Evolutionary conservation across 2,797 vertebrate species (phyloP).

Genomic region (Parauchenoglanis punctatus): DNA sequence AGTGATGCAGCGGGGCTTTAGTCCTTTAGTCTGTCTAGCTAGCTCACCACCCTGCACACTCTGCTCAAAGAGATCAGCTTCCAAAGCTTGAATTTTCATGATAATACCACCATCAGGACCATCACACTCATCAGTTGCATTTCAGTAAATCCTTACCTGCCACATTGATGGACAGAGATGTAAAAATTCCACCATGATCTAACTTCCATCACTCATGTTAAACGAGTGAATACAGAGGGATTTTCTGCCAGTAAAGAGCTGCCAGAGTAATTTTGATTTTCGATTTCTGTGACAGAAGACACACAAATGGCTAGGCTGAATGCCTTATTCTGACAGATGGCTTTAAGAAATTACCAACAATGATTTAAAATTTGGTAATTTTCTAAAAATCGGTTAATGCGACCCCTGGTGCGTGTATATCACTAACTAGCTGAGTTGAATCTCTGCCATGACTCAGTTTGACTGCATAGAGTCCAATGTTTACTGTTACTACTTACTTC

Average conservation of each 20-base stretch:
- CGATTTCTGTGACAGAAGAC: neutral
- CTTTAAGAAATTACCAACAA: too few relatives aligned
- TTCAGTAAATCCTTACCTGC: neutral
- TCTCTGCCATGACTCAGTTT: neutral
- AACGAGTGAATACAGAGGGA: neutral
- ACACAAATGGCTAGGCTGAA: neutral
- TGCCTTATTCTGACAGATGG: neutral
- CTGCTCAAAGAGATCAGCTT: neutral
- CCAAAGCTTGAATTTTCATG: neutral
- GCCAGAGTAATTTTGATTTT: neutral
- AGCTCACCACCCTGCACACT: neutral
- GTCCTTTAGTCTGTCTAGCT: neutral
- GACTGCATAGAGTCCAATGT: neutral
- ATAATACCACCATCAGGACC: neutral
- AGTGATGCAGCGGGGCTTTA: neutral
- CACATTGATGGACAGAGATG: neutral
- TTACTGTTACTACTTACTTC: neutral
- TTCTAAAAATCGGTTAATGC: neutral
- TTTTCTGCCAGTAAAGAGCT: neutral
- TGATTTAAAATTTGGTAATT: neutral
- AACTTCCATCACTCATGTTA: too few relatives aligned
- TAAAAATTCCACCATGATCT: neutral
- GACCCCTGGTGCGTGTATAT: too few relatives aligned
- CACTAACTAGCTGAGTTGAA: neutral
- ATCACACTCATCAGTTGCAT: neutral